Percentiles rank a stretch among this genome's conserved stretches.
These are phyloP conservation scores for Archips xylosteana DNA, from an alignment of 2,888 invertebrate species.

Conservation along the genomic window DNA sequence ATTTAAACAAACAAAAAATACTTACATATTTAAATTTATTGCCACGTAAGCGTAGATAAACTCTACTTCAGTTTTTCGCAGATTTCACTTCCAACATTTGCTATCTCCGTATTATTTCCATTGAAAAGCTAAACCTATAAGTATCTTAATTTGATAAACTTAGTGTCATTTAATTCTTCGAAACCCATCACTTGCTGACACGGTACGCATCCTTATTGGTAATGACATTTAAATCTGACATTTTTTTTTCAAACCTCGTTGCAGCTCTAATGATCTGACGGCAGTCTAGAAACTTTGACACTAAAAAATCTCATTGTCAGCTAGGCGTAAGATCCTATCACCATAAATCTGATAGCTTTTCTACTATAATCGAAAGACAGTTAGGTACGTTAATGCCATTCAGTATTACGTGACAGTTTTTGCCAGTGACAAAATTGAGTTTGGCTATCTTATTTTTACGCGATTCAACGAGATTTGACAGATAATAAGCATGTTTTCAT, in stretches of 20 bases:
- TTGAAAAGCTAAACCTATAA: no score
- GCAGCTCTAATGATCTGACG: not conserved
- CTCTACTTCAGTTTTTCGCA: not conserved
- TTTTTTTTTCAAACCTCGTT: not conserved
- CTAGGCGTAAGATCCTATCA: not conserved
- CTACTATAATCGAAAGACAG: no score
- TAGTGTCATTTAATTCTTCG: not conserved
- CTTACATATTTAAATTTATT: not conserved
- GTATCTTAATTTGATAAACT: not conserved
- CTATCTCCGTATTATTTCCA: not conserved
- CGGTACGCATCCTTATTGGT: not conserved
- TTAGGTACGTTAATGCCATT: no score
- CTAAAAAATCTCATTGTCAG: not conserved
- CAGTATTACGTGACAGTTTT: no score
- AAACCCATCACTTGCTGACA: not conserved
- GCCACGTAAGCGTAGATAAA: not conserved
- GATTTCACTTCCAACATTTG: not conserved
- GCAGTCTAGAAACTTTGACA: not conserved
- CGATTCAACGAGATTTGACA: not conserved
- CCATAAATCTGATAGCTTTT: no score
- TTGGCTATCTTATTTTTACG: not conserved
- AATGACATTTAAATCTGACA: constrained; percentile 1
- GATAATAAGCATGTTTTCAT: not conserved
- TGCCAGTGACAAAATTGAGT: no score
- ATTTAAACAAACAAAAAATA: not conserved